Base-by-base conservation (phyloP, 2,888 invertebrate species). In the Himalopsyche japonica region DNA sequence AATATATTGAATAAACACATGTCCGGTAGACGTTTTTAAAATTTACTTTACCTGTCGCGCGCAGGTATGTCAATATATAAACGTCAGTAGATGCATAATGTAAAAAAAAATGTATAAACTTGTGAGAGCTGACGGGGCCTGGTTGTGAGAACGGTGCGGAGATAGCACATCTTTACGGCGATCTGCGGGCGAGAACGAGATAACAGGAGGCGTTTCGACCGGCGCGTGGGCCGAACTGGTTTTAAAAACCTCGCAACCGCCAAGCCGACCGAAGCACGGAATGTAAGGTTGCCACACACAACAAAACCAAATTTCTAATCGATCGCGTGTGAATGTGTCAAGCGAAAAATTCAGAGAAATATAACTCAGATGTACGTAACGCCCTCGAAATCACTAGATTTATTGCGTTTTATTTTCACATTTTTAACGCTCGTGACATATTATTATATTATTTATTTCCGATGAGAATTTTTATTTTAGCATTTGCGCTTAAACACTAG, bases 211-310 rank as follows among this genome's bases (percentile, higher is more conserved):
- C 80, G 48, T 47, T 47, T 27, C 20, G 80, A 70, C 30, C 70
- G 48, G 27, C 76, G 86, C 84, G 86, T 86, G 83, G 86, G 86
- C 57, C 76, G 86, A 79, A 86, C 86, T 81, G 84, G 86, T 86
- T 86, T 86, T 86, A 83, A 84, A 81, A 82, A 79, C 84, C 24
- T 84, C 79, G 86, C 86, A 80, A 86, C 79, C 70, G 70, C 70
- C 77, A 48, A 82, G 82, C 79, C 82, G 64, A 70, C 82, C 43
- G 77, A 37, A 78, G 82, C 43, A 80, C 81, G 85, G 85, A 85
- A 85, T 85, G 85, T 83, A 80, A 83, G 64, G 81, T 85, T 81
- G 79, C 83, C 83, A 79, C 83, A 83, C 85, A 70, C 70, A 70
- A 70, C 70, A 70, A 70, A 70, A 70, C 70, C 24, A 70, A 70